Evolutionary conservation across 2,797 vertebrate species (phyloP), one percentile per base, ranked within the genome.

Genomic region (Ctenochaetus hawaiiensis): DNA sequence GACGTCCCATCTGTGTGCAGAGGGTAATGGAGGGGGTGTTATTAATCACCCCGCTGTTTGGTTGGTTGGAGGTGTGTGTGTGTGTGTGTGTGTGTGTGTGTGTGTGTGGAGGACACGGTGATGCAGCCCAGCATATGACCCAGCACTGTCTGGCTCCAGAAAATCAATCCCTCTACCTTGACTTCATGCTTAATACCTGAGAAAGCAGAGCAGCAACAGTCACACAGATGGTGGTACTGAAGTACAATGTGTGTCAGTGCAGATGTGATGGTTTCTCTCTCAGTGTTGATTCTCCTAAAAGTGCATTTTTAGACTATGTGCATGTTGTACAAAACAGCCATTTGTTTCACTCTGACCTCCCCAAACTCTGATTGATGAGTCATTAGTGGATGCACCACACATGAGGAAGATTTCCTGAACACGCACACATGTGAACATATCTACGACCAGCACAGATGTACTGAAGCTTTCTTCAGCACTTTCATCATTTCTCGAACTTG

Each of bases 1-100:
- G 88, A 88, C 74, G 76, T 89, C 88, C 91, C 90, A 83, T 93
- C 89, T 92, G 91, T 92, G 89, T 91, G 89, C 85, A 89, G 88
- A 91, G 89, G 92, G 87, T 93, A 95, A 94, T 92, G 86, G 89
- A 84, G 67, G 80, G 75, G 73, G 51, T 84, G 85, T 82, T 87
- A 92, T 93, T 92, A 92, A 91, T 93, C 92, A 92, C 75, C 53
- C 54, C 12, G 61, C 76, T 81, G 81, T 84, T 90, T 87, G 74
- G 83, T 62, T 49, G 67, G 77, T 72, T 73, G 70, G 60, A 52
- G 61, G 37, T 11, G 52, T 12, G 43, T 57, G 56, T 66, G 26
- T 4, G 30, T 34, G 30, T 34, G 30, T 1, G 30, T 34, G 30
- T 34, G 26, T 4, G 30, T 34, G 30, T 34, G 30, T 1, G 30